Base-by-base conservation (phyloP, 2,113 vertebrate genomes). In the Chascanopsetta lugubris region DNA sequence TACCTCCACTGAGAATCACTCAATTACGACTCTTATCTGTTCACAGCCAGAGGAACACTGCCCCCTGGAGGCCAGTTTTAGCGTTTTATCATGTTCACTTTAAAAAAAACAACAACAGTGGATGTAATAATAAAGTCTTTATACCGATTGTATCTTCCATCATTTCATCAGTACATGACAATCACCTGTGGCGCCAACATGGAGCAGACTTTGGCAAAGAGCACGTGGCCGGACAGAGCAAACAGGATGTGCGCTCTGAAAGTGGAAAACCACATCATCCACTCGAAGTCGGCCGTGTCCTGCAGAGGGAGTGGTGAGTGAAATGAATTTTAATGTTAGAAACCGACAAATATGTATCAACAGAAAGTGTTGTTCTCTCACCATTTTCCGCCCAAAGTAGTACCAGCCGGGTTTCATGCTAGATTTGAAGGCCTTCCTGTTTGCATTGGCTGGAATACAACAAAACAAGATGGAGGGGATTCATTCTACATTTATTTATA, bases 251-350 rank as follows among this genome's bases (percentile, higher is more conserved):
- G 32, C 1, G 92, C 93, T 43, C 95, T 92, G 90, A 95, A 98
- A 0, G 93, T 96, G 54, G 93, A 95, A 84, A 99, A 98, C 97
- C 97, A 99, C 97, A 99, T 99, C 82, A 95, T 88, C 97, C 97
- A 99, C 81, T 99, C 97, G 0, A 95, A 93, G 73, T 99, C 97
- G 0, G 96, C 94, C 0, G 91, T 87, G 0, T 99, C 97, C 97
- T 99, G 85, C 0, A 64, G 69, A 47, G n/a, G n/a, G n/a, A 29
- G 1, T 10, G 57, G 21, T 0, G 7, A 32, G 6, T 2, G 8
- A 42, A 2, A 30, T 45, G 21, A 15, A 40, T 8, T 11, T 4
- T 2, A 1, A 42, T 29, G 36, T 46, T 4, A 13, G 26, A 40
- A 26, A 30, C 2, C n/a, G 27, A 38, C 34, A 13, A 15, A 38